Conservation (phyloP, 2,113 vertebrate species). For the Rhinoptilus africanus region DNA sequence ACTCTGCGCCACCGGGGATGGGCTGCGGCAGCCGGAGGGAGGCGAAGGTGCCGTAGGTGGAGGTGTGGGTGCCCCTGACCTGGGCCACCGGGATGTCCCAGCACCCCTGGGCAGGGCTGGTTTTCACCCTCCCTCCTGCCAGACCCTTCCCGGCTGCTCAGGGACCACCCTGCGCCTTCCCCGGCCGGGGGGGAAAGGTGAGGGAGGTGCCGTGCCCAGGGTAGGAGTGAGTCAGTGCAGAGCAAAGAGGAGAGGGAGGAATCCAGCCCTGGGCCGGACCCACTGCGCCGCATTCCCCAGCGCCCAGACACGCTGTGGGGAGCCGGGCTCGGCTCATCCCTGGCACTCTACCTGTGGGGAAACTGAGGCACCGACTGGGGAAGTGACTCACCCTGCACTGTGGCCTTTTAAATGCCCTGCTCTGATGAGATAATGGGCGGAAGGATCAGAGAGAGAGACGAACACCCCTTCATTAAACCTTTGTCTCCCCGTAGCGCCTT, state of each 20-base stretch:
- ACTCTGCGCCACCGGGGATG: fast-evolving
- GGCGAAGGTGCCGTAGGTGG: fast-evolving
- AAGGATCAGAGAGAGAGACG: too few relatives aligned
- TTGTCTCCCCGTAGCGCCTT: too few relatives aligned
- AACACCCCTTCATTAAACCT: too few relatives aligned
- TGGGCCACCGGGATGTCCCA: not conserved
- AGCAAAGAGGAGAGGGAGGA: not conserved
- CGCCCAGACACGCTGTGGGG: not conserved
- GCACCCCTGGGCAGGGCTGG: not conserved
- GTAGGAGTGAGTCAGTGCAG: not conserved
- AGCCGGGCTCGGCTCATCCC: not conserved
- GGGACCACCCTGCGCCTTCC: not conserved
- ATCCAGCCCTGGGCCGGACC: conserved; percentile 16
- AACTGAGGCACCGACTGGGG: conserved; percentile 46
- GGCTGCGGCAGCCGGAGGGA: not conserved
- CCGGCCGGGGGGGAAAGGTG: not conserved
- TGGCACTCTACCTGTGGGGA: not conserved
- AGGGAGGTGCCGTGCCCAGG: not conserved
- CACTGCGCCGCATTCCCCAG: conserved; percentile 41
- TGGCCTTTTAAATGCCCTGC: too few relatives aligned
- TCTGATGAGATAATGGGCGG: too few relatives aligned
- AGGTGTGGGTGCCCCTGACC: not conserved
- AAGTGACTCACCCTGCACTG: too few relatives aligned
- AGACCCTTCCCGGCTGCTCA: not conserved
- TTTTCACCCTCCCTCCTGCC: not conserved